phyloP scores from a whole-genome alignment of 92 coral and sea anemone species.

The Chrysogorgia sp. region DNA sequence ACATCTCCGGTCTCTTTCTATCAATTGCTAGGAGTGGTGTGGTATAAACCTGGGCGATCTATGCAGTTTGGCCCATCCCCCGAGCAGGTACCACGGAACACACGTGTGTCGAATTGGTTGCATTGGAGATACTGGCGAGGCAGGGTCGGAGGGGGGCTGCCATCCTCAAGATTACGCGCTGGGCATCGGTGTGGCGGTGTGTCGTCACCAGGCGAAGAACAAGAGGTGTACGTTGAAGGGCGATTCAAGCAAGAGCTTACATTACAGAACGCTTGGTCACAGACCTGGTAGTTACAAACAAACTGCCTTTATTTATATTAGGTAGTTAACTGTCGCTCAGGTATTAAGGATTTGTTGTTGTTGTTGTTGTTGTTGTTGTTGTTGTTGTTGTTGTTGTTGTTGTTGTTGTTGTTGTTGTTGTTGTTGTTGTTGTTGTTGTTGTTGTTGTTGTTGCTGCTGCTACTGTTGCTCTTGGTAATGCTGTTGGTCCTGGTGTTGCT shows the following conservation, averaged over 20 bases:
- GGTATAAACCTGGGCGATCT: slow-evolving; percentile 92
- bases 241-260: slow-evolving; percentile 78
- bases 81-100: slow-evolving; percentile 91
- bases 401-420: too few species aligned
- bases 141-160: slow-evolving; percentile 77
- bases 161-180: slow-evolving; percentile 93
- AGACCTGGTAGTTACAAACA: slow-evolving; percentile 84
- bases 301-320: slow-evolving; percentile 94
- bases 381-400: too few species aligned
- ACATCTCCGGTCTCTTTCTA: not conserved
- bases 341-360: too few species aligned
- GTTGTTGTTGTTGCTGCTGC: too few species aligned
- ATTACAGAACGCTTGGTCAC: slow-evolving; percentile 75
- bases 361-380: too few species aligned
- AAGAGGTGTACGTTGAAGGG: slow-evolving; percentile 61
- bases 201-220: slow-evolving; percentile 77
- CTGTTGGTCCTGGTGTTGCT: too few species aligned
- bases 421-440: too few species aligned
- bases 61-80: slow-evolving; percentile 83
- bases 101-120: slow-evolving; percentile 95
- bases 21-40: slow-evolving; percentile 83
- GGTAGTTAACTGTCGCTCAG: slow-evolving; percentile 39
- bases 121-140: slow-evolving; percentile 88
- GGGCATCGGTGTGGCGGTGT: slow-evolving; percentile 97
- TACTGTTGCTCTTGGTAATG: too few species aligned